A percentile compares a stretch with the other conserved stretches of the same genome.
Conservation (phyloP, 2,888 invertebrate genomes). For the Beris chalybata region DNA sequence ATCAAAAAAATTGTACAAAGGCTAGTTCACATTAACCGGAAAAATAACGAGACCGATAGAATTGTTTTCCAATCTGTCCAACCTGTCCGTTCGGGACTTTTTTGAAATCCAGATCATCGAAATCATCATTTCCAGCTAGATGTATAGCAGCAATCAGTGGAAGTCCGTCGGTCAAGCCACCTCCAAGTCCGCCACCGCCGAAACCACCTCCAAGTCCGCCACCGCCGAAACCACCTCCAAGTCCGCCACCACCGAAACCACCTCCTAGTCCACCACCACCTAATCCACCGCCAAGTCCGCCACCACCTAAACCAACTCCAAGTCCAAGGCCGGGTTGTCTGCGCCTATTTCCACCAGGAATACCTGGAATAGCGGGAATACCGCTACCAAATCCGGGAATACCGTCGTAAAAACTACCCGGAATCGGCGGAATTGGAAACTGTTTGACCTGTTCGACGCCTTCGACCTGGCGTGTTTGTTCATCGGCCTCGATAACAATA, state of each 20-base stretch:
- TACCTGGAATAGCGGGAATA: not conserved
- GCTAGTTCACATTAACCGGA: too few species aligned
- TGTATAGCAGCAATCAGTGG: too few species aligned
- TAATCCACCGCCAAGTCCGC: not conserved
- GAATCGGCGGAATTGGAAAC: constrained; percentile 23
- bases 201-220: too few species aligned
- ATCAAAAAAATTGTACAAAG: too few species aligned
- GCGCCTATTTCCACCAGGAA: not conserved
- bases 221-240: too few species aligned
- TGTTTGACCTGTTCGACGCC: constrained; percentile 1
- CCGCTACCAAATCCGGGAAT: not conserved
- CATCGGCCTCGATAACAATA: constrained; percentile 3
- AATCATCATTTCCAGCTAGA: too few species aligned
- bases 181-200: too few species aligned
- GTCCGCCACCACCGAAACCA: too few species aligned
- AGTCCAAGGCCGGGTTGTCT: constrained; percentile 10
- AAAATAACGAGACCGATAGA: not conserved
- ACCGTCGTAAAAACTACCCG: constrained; percentile 6
- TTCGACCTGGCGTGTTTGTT: constrained; percentile 1
- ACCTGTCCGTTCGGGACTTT: not conserved
- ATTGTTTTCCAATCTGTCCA: not conserved
- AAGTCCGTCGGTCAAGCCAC: too few species aligned
- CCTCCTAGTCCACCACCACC: too few species aligned
- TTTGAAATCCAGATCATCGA: too few species aligned
- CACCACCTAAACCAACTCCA: not conserved